These are phyloP conservation scores for Enoplolaimus lenunculus DNA, from an alignment of 2,888 invertebrate species.

Conservation along the genomic window DNA sequence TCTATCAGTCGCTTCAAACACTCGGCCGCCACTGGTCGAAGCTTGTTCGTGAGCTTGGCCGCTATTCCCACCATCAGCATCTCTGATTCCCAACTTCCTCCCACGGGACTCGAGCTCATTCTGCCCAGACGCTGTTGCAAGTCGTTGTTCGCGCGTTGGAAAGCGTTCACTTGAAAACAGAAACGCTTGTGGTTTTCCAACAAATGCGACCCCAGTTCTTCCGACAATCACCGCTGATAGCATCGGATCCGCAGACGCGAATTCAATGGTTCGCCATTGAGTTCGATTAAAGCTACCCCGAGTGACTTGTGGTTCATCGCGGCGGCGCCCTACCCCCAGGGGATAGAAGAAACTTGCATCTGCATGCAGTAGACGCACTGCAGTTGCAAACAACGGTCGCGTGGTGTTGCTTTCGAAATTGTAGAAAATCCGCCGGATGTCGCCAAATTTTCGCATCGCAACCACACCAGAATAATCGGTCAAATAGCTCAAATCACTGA, in stretches of 20 bases:
- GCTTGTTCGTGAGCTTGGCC: no score
- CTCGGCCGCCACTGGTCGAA: no score
- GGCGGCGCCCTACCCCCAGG: no score
- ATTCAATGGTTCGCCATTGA: background rate
- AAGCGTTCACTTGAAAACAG: background rate
- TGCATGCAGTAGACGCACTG: no score
- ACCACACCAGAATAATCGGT: background rate
- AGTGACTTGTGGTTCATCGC: background rate
- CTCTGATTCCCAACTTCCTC: no score
- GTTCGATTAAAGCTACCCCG: background rate
- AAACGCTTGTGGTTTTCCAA: background rate
- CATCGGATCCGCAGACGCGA: background rate
- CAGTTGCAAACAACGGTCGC: background rate
- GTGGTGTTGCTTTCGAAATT: background rate
- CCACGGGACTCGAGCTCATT: no score
- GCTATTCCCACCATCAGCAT: no score
- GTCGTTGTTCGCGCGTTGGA: background rate
- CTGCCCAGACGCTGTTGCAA: no score
- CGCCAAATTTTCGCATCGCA: background rate
- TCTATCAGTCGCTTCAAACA: background rate
- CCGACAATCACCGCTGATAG: conserved; percentile 7
- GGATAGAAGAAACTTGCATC: no score
- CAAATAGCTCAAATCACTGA: background rate
- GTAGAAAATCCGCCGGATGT: conserved; percentile 5
- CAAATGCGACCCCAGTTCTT: background rate